Conservation (phyloP, 1,140 invertebrate genomes). For the Hylyphantes graminicola region DNA sequence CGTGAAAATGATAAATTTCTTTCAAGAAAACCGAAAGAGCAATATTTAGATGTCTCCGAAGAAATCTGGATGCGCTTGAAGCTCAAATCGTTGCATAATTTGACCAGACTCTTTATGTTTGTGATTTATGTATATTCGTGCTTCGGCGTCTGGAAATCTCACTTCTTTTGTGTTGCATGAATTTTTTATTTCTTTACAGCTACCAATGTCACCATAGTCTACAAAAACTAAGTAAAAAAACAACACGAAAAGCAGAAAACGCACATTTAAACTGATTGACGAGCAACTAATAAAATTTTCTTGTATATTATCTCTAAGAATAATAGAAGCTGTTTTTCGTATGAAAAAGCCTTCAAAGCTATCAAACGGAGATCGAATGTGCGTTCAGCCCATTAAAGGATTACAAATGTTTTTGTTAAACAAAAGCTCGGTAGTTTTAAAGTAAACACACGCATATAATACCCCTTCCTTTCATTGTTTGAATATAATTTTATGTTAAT, state of each 20-base stretch:
- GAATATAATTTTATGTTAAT: too few species aligned
- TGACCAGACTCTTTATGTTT: background rate
- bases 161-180: constrained; percentile 19
- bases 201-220: background rate
- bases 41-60: background rate
- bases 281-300: background rate
- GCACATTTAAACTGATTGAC: background rate
- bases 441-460: too few species aligned
- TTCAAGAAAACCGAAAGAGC: too few species aligned
- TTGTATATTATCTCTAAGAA: too few species aligned
- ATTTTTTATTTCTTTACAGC: constrained; percentile 1
- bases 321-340: too few species aligned
- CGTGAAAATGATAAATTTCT: too few species aligned
- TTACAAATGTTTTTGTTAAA: too few species aligned
- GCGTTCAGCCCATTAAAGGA: too few species aligned
- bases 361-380: too few species aligned
- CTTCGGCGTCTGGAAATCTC: constrained; percentile 7
- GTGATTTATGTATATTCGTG: constrained; percentile 4
- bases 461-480: too few species aligned
- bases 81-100: background rate
- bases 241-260: background rate
- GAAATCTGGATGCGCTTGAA: background rate
- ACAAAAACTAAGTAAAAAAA: background rate
- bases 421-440: too few species aligned
- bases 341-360: too few species aligned